A percentile compares a stretch with the other conserved stretches of the same genome.
These are phyloP conservation scores for Hemiscyllium ocellatum DNA, from an alignment of 2,113 vertebrate genomes.

Conservation along the genomic window DNA sequence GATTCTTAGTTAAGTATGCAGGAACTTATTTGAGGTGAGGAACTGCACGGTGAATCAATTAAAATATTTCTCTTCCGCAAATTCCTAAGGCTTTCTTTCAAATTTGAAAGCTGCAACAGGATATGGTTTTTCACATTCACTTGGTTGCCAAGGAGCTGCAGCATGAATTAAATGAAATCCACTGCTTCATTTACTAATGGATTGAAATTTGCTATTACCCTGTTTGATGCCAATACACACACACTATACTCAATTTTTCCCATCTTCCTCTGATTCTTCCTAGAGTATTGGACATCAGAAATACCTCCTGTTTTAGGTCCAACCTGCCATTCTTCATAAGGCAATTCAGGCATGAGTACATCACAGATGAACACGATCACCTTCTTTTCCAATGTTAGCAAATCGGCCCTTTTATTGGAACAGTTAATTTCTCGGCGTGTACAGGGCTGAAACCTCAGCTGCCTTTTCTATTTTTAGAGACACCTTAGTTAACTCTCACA, in stretches of 20 bases:
- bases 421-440: neutral
- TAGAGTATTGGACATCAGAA: neutral
- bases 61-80: neutral
- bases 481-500: neutral
- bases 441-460: neutral
- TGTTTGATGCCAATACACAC: neutral
- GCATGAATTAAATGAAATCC: neutral
- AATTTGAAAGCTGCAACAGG: neutral
- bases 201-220: neutral
- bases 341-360: neutral
- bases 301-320: neutral
- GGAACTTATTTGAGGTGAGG: neutral
- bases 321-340: neutral
- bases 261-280: neutral
- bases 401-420: neutral
- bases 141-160: neutral
- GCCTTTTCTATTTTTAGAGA: neutral
- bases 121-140: neutral
- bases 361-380: neutral
- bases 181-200: neutral
- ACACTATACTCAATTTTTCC: neutral
- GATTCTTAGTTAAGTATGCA: neutral
- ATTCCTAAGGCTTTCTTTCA: neutral
- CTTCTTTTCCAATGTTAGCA: neutral
- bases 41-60: neutral